Percentiles rank a stretch among this genome's conserved stretches.
phyloP scores from a whole-genome alignment of 1,140 invertebrate genomes.

The Drosophila subobscura region DNA sequence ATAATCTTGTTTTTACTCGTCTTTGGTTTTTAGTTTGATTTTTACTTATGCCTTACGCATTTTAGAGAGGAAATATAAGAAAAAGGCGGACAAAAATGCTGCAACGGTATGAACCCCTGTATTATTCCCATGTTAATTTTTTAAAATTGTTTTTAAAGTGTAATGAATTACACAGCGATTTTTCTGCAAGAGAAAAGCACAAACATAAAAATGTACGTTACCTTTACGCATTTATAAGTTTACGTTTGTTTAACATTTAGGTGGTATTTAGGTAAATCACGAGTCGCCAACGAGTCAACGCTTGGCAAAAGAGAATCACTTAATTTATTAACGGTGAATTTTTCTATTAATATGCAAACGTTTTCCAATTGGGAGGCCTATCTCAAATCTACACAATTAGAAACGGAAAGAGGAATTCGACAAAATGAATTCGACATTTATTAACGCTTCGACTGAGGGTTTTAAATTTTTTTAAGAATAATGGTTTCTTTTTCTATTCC shows the following conservation, averaged over 20 bases:
- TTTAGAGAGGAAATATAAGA: too few relatives aligned
- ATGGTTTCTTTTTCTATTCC: too few relatives aligned
- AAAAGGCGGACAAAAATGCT: too few relatives aligned
- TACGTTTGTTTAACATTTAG: constrained; percentile 28
- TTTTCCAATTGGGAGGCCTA: constrained; percentile 27
- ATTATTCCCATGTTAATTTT: too few relatives aligned
- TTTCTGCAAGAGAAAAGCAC: constrained; percentile 10
- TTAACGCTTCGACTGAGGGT: too few relatives aligned
- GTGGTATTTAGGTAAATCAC: constrained; percentile 16
- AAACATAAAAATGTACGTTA: constrained; percentile 51
- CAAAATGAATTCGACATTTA: too few relatives aligned
- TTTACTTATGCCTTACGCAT: too few relatives aligned
- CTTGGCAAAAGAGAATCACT: constrained; percentile 7
- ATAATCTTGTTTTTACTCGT: too few relatives aligned
- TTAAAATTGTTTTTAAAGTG: too few relatives aligned
- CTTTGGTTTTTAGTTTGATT: too few relatives aligned
- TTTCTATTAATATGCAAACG: constrained; percentile 57
- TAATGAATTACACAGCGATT: background rate
- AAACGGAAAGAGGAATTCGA: background rate
- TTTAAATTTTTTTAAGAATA: too few relatives aligned
- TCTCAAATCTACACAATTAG: constrained; percentile 53
- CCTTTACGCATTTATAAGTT: constrained; percentile 31
- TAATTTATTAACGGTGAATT: constrained; percentile 64
- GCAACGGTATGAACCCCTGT: too few relatives aligned
- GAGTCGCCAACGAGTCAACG: constrained; percentile 7